Evolutionary conservation across 2,888 invertebrate species (phyloP).

Genomic region (Drosophila nr. perissopoda): DNA sequence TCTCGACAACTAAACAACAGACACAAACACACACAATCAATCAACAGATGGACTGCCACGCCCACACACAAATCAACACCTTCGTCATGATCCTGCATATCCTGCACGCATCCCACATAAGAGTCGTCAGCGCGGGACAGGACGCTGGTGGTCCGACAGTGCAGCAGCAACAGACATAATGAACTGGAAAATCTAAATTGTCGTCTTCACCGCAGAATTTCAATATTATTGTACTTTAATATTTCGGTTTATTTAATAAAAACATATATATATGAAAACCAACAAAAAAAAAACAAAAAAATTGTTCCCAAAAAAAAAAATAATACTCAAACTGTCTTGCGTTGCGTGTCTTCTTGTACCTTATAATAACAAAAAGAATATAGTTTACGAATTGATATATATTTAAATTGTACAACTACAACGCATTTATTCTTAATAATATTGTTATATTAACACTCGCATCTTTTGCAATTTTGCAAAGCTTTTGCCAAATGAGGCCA

Average conservation of each 20-base stretch:
- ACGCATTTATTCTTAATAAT: slow-evolving; percentile 62
- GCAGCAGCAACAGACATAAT: slow-evolving; percentile 31
- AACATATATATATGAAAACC: slow-evolving; percentile 81
- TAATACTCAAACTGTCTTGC: slow-evolving; percentile 73
- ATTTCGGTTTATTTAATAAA: slow-evolving; percentile 84
- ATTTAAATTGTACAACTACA: slow-evolving; percentile 73
- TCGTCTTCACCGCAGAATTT: slow-evolving; percentile 75
- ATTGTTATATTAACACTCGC: slow-evolving; percentile 71
- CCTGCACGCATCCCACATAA: slow-evolving; percentile 19
- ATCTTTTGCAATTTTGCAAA: slow-evolving; percentile 50
- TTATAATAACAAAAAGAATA: slow-evolving; percentile 46
- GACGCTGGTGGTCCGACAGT: slow-evolving; percentile 34
- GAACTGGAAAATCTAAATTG: slow-evolving; percentile 37
- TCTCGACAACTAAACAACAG: slow-evolving; percentile 32
- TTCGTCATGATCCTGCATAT: slow-evolving; percentile 21
- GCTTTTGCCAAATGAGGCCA: slow-evolving; percentile 60
- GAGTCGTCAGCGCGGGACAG: slow-evolving; percentile 43
- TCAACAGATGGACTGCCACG: slow-evolving; percentile 52
- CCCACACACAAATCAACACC: slow-evolving; percentile 29
- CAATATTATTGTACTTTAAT: slow-evolving; percentile 84
- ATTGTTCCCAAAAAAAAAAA: slow-evolving; percentile 63
- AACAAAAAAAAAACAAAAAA: slow-evolving; percentile 56
- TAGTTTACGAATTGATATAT: slow-evolving; percentile 65
- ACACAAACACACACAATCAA: slow-evolving; percentile 12
- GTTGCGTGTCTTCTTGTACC: slow-evolving; percentile 79